Evolutionary conservation across 1,140 invertebrate genomes (phyloP).

Genomic region (Eupristina koningsbergeri): DNA sequence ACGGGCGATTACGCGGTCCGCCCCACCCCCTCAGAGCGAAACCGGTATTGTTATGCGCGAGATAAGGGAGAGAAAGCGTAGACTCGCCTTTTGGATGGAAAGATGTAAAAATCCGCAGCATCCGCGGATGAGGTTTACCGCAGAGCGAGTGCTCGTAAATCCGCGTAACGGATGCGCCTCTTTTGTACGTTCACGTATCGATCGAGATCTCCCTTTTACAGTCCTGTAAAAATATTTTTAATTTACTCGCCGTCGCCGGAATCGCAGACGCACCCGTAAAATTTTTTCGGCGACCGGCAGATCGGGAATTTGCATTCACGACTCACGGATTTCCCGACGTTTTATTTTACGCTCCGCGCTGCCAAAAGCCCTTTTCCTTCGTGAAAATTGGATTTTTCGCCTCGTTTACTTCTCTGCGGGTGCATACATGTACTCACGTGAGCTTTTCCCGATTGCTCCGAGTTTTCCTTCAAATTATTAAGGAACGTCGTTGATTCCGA

Average conservation of each 20-base stretch:
- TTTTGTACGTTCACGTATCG: background rate
- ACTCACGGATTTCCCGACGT: constrained; percentile 20
- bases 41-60: constrained; percentile 13
- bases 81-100: background rate
- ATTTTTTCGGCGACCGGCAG: background rate
- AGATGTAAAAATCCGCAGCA: constrained; percentile 39
- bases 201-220: constrained; percentile 22
- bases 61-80: background rate
- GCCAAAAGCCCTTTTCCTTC: constrained; percentile 24
- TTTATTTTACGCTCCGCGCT: constrained; percentile 22
- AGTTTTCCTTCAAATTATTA: background rate
- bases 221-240: constrained; percentile 44
- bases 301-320: constrained; percentile 34
- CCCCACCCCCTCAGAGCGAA: background rate
- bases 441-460: background rate
- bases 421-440: background rate
- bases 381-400: constrained; percentile 29
- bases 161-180: background rate
- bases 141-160: constrained; percentile 10
- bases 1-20: background rate
- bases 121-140: constrained; percentile 42
- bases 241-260: constrained; percentile 31
- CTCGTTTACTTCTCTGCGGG: background rate
- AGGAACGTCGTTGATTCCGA: background rate
- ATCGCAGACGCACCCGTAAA: constrained; percentile 23